A percentile compares a stretch with the other conserved stretches of the same genome.
Conservation (phyloP, 1,140 invertebrate species). For the Drosophila tropicalis region DNA sequence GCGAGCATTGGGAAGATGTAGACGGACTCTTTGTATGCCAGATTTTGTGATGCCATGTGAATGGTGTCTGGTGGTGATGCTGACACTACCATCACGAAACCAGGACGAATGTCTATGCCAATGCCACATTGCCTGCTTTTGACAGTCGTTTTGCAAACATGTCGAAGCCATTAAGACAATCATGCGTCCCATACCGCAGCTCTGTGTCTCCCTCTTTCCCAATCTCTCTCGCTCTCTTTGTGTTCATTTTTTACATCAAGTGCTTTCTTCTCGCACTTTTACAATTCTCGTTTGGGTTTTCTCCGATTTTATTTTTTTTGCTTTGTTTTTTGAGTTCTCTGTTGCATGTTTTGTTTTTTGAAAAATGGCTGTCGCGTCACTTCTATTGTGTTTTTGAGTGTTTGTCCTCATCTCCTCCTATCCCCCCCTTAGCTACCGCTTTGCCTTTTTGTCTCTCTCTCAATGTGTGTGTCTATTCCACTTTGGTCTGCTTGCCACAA, state of each 20-base stretch:
- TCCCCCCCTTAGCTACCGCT: slow-evolving; percentile 18
- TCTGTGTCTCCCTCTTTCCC: background rate
- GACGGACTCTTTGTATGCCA: slow-evolving; percentile 49
- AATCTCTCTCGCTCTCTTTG: slow-evolving; percentile 2
- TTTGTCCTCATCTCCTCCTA: slow-evolving; percentile 36
- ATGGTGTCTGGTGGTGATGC: slow-evolving; percentile 28
- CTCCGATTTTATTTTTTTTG: slow-evolving; percentile 26
- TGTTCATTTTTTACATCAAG: slow-evolving; percentile 41
- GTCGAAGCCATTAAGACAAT: slow-evolving; percentile 82
- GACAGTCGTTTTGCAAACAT: slow-evolving; percentile 82
- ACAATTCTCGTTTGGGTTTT: slow-evolving; percentile 23
- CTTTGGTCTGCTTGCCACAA: slow-evolving; percentile 70
- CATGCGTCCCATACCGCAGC: slow-evolving; percentile 55
- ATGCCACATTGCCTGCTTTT: slow-evolving; percentile 68
- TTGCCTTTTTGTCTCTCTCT: slow-evolving; percentile 14
- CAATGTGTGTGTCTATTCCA: slow-evolving; percentile 14
- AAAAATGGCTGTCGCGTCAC: slow-evolving; percentile 80
- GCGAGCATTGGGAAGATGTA: slow-evolving; percentile 24
- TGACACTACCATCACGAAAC: slow-evolving; percentile 11
- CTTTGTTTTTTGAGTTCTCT: slow-evolving; percentile 59
- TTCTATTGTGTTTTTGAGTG: slow-evolving; percentile 79
- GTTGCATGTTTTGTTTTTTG: slow-evolving; percentile 68
- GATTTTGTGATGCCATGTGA: slow-evolving; percentile 53
- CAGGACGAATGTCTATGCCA: slow-evolving; percentile 27
- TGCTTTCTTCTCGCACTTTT: slow-evolving; percentile 41